Conservation (phyloP, 2,888 invertebrate species). For the Marronus borbonicus region DNA sequence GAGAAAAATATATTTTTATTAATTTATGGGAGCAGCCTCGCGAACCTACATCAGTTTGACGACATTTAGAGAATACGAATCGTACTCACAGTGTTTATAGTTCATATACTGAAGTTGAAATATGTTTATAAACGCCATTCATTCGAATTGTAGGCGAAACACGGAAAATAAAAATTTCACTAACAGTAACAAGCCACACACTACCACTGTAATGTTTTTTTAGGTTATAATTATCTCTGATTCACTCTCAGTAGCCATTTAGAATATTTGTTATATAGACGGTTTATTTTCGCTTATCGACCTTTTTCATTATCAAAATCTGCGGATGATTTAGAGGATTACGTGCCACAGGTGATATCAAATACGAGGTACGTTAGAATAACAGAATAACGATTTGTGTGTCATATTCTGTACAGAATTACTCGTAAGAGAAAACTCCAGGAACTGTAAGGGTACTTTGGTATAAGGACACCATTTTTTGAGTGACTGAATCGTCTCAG, state of each 20-base stretch:
- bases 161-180: conserved; percentile 9
- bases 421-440: too few species aligned
- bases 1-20: conserved; percentile 5
- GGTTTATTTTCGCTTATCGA: conserved; percentile 27
- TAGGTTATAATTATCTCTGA: conserved; percentile 28
- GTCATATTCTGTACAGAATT: too few species aligned
- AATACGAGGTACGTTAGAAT: background rate
- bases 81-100: conserved; percentile 31
- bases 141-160: background rate
- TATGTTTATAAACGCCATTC: conserved; percentile 30
- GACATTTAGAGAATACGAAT: conserved; percentile 13
- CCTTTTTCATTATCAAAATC: conserved; percentile 25
- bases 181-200: background rate
- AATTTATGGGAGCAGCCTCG: background rate
- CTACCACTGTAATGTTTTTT: background rate
- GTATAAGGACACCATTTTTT: too few species aligned
- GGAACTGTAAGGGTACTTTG: too few species aligned
- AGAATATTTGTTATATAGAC: conserved; percentile 13
- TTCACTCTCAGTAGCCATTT: conserved; percentile 28
- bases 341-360: background rate
- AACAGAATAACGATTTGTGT: background rate
- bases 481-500: too few species aligned
- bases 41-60: background rate
- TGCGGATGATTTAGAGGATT: conserved; percentile 21
- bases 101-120: conserved; percentile 35